Base-by-base conservation (phyloP, 2,888 invertebrate genomes). In the Dioctria linearis region DNA sequence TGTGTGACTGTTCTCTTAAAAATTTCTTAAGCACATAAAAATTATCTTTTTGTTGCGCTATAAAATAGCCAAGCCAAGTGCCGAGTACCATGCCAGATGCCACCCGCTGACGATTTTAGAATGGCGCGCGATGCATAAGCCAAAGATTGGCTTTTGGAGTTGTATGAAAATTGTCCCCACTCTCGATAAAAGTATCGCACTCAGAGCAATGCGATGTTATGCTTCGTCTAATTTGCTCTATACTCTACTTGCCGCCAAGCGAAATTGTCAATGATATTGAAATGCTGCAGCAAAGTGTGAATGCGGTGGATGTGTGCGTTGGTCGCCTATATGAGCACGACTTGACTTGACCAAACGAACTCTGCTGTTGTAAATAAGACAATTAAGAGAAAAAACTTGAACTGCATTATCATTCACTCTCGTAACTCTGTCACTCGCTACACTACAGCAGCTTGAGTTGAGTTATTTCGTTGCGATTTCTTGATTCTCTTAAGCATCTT, bases 1-100 rank as follows among this genome's bases (percentile, higher is more conserved):
- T 79, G 57, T 67, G 66, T 79, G 66, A 79, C 67, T 79, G 79
- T n/a, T 51, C 76, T 76, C 76, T 76, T 63, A 63, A 49, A 75
- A 75, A 75, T 59, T 76, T 63, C 37, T 63, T 76, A 76, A 76
- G 76, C 76, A 63, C 39, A 63, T 76, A 76, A 76, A 76, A 76
- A 76, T 61, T 46, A 59, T 63, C 25, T 9, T 49, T 39, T 46
- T 13, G 67, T 13, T 43, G 25, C 2, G 1, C 25, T 25, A 25
- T 25, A 25, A n/a, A n/a, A 25, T 25, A 25, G 25, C 25, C 25
- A 25, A 25, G 25, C 25, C 25, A 25, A 25, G 25, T 25, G 25
- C 25, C 25, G 25, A 25, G 25, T 25, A 25, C 25, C 25, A 25
- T 25, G 25, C 25, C 25, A 25, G 25, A 25, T 25, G 25, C 25